Base-by-base conservation (phyloP, 2,113 vertebrate genomes). In the Nyctibius bracteatus region DNA sequence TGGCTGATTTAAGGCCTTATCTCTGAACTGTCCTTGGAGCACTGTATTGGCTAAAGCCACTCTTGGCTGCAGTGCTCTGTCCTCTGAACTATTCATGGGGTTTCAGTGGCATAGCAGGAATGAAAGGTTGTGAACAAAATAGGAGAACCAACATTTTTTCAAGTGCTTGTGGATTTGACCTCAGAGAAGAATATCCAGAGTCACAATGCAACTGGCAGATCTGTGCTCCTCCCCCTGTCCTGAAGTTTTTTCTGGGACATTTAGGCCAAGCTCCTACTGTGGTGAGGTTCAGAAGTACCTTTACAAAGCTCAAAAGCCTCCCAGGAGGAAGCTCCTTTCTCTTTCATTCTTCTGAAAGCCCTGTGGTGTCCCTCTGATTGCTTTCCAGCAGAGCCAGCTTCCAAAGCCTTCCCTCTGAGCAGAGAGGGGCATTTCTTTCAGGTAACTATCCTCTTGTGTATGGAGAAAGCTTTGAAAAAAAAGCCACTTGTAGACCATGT, bases 171-270 rank as follows among this genome's bases (percentile, higher is more conserved):
- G 37, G 20, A 27, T 90, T 77, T 93, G 77, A 35, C 74, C n/a
- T 93, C 49, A 90, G 55, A 81, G 30, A 90, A 84, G 39, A 81
- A 52, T 59, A 90, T 35, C 63, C 39, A 71, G 8, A 90, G 19
- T 28, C 10, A 18, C 4, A 81, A 57, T 88, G 30, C 61, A 84
- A 2, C 63, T 54, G 44, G 39, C 19, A 83, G 44, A 63, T 75
- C 81, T 80, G 31, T 57, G 51, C 52, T 71, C 54, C 81, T 94
- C 57, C 61, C 19, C 61, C 11, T 68, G 73, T 91, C 88, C 86
- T 84, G 65, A 92, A 78, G 90, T 35, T 17, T 89, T 93, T 93
- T 90, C 80, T 95, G 65, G 80, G 72, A 86, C 77, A 58, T 92
- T 73, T 74, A 84, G 72, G n/a, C 62, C 62, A 66, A 21, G 23